These are phyloP conservation scores for Acutogordius australiensis DNA, from an alignment of 2,888 invertebrate genomes.

Conservation along the genomic window DNA sequence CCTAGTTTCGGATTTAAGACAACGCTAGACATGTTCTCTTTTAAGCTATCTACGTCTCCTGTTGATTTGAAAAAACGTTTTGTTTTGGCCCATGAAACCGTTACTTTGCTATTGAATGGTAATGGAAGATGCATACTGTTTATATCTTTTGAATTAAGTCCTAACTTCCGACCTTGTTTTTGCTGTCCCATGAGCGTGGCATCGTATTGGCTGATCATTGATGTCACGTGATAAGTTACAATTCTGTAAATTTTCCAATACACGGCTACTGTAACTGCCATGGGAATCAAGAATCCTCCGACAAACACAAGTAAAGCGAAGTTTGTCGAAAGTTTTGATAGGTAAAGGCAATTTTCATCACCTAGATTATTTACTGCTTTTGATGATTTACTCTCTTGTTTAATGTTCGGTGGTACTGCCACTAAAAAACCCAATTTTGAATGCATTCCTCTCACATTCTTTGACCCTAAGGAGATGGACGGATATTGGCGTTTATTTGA, in stretches of 20 bases:
- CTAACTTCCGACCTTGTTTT: too few species aligned
- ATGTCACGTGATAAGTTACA: background rate
- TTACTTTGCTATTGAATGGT: too few species aligned
- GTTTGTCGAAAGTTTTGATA: background rate
- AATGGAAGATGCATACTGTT: too few species aligned
- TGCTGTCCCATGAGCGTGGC: too few species aligned
- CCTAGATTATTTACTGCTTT: background rate
- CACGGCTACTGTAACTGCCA: background rate
- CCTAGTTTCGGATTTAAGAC: too few species aligned
- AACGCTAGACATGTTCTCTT: too few species aligned
- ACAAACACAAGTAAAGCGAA: background rate
- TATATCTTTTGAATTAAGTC: too few species aligned
- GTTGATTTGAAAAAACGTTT: too few species aligned
- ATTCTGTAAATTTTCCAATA: conserved; percentile 1
- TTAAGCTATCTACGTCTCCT: too few species aligned
- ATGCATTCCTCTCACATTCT: background rate
- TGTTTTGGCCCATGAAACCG: too few species aligned
- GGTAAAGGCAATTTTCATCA: conserved; percentile 2
- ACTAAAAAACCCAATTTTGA: too few species aligned
- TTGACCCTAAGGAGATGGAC: background rate
- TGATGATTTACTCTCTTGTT: background rate
- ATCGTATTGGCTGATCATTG: background rate
- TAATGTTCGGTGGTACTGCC: background rate
- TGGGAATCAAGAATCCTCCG: background rate
- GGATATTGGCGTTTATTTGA: background rate